Percentiles rank a stretch among this genome's conserved stretches.
These are phyloP conservation scores for Garrulus glandarius DNA, from an alignment of 2,797 vertebrate genomes.

Conservation along the genomic window DNA sequence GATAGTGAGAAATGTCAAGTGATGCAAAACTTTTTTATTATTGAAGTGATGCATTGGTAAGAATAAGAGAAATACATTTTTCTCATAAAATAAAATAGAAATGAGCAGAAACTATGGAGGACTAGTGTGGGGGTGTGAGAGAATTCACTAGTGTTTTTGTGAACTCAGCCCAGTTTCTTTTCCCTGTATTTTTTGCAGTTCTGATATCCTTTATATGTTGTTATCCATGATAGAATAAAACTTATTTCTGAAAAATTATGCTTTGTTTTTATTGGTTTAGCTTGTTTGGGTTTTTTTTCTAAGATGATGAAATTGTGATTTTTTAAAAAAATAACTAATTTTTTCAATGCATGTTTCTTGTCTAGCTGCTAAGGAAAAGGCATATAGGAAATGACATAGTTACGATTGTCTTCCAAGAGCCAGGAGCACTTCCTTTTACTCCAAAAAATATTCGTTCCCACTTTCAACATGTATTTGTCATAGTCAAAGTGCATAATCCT, in stretches of 20 bases:
- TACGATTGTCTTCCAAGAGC: constrained; percentile 98
- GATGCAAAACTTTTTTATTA: not conserved
- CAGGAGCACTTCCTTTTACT: constrained; percentile 94
- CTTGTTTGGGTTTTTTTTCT: not conserved
- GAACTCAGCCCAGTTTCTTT: not conserved
- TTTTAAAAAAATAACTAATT: not conserved
- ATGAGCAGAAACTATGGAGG: not conserved
- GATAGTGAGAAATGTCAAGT: not conserved
- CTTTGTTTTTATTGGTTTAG: not conserved
- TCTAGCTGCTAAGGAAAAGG: constrained; percentile 92
- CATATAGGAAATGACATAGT: constrained; percentile 99
- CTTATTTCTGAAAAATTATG: not conserved
- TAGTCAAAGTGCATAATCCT: constrained; percentile 94
- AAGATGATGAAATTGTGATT: not conserved
- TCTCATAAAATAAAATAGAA: not conserved
- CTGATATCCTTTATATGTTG: not conserved
- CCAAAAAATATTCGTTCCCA: constrained; percentile 97
- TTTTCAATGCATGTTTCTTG: constrained; percentile 47
- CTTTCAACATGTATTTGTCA: constrained; percentile 98
- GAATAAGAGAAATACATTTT: not conserved
- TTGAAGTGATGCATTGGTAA: not conserved
- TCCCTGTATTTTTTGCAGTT: not conserved
- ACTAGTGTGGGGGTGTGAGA: not conserved
- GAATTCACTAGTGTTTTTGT: not conserved
- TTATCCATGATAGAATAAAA: not conserved